Evolutionary conservation across 2,888 invertebrate genomes (phyloP), one percentile per base, ranked within the genome.

Genomic region (Apamea epomidion): DNA sequence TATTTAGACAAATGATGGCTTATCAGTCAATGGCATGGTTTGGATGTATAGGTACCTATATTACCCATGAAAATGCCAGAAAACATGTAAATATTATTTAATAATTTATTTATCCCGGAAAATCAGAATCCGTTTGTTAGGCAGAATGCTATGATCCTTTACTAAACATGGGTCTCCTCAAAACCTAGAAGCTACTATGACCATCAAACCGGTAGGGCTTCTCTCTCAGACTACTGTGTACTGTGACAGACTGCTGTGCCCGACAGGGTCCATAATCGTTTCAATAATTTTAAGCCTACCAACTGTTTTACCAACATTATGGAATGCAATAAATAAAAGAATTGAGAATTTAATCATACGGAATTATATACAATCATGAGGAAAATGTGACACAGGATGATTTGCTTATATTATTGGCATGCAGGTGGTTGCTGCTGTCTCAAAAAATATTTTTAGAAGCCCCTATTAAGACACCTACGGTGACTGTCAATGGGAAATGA

Each of bases 21-120:
- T 74, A 82, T 83, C 74, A 71, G 74, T 71, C 72, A 82, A 64
- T 83, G 25, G 29, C 78, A 69, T 73, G 32, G 45, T 45, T 32
- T 69, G 25, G 18, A 51, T 18, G 5, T 54, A 8, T 21, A 54
- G 54, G 21, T 58, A 58, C 25, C 0, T 21, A 54, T 54, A 25
- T 0, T 25, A 58, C 58, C 25, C 25, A 58, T 58, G 58, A 58
- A 58, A 25, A 54, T 21, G 21, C 21, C 54, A 54, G 7, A 54
- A 21, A 21, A 21, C 21, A 54, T 21, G 18, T 18, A 54, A 54
- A 21, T 54, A 54, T 54, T 21, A 54, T 21, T 54, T 18, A 54
- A 54, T 54, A 25, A 54, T 25, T 54, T 8, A 54, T 54, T 54
- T 54, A 54, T 54, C 21, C 54, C 10, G 54, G 54, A 25, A 58